phyloP scores from a whole-genome alignment of 2,113 vertebrate species.

The Probosciger aterrimus region DNA sequence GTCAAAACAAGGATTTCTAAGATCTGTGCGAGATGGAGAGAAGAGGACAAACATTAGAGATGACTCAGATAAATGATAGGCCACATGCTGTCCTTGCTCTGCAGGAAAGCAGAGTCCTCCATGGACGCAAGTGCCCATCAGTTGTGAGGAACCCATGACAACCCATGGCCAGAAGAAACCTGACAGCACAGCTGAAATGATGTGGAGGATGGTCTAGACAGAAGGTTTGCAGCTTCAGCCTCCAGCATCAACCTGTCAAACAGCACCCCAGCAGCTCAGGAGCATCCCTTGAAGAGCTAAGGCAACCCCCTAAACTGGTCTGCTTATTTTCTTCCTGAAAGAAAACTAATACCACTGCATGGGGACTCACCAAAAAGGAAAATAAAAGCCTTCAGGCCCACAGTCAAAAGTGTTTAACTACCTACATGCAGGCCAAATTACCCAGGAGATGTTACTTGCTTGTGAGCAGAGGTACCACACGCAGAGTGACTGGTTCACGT shows the following conservation, averaged over 20 bases:
- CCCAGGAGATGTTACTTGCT: not conserved
- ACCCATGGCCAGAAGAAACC: not conserved
- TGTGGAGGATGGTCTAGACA: not conserved
- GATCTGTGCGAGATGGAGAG: not conserved
- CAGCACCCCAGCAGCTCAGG: not conserved
- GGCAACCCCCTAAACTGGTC: not conserved
- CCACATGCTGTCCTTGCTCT: not conserved
- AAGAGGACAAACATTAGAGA: not conserved
- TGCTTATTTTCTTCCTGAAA: not conserved
- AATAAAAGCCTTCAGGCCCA: not conserved
- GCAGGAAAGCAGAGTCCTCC: not conserved
- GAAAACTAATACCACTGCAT: not conserved
- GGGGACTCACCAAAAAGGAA: not conserved
- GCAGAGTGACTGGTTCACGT: not conserved
- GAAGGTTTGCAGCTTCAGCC: not conserved
- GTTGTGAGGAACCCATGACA: not conserved
- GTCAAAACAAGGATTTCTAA: not conserved
- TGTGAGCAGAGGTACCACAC: rapidly evolving
- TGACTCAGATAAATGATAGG: not conserved
- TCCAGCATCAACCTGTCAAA: not conserved
- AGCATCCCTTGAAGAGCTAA: not conserved
- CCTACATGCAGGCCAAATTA: not conserved
- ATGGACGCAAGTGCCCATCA: not conserved
- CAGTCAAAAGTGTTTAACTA: not conserved
- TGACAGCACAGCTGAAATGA: not conserved